Conservation (phyloP, 2,113 vertebrate genomes). For the Micronycteris hirsuta region DNA sequence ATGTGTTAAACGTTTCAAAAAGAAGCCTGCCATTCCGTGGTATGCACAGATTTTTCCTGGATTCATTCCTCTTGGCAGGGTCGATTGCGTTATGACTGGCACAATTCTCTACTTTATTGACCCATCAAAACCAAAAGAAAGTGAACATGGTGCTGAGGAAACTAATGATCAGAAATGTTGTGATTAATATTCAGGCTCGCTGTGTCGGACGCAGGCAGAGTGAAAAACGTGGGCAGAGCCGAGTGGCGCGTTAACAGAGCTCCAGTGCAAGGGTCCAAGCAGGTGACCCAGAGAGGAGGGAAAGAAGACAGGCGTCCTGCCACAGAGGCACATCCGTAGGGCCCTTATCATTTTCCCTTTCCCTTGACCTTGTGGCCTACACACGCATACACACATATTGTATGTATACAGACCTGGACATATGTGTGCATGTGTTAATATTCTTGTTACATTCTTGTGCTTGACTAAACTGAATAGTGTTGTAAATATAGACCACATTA, state of each 20-base stretch:
- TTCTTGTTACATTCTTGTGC: neutral
- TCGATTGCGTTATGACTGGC: slow-evolving; percentile 36
- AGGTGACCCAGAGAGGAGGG: neutral
- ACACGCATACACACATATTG: rapidly evolving
- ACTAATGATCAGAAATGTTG: neutral
- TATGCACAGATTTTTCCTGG: slow-evolving; percentile 14
- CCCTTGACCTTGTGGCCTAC: neutral
- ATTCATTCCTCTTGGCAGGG: neutral
- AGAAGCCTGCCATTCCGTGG: neutral
- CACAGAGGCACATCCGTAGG: neutral
- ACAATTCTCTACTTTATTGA: slow-evolving; percentile 43
- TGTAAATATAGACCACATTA: neutral
- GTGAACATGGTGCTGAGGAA: slow-evolving; percentile 31
- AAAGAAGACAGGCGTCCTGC: neutral
- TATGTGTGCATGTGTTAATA: neutral
- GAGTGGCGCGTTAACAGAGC: neutral
- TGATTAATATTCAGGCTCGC: slow-evolving; percentile 37
- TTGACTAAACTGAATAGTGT: neutral
- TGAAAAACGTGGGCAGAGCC: neutral
- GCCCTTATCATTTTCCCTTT: neutral
- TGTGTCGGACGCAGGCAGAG: neutral
- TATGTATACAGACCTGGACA: neutral
- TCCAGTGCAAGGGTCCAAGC: neutral
- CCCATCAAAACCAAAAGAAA: slow-evolving; percentile 43
- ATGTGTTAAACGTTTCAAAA: slow-evolving; percentile 9